Percentiles rank a stretch among this genome's conserved stretches.
Conservation (phyloP, 2,888 invertebrate species). For the Bembecia ichneumoniformis region DNA sequence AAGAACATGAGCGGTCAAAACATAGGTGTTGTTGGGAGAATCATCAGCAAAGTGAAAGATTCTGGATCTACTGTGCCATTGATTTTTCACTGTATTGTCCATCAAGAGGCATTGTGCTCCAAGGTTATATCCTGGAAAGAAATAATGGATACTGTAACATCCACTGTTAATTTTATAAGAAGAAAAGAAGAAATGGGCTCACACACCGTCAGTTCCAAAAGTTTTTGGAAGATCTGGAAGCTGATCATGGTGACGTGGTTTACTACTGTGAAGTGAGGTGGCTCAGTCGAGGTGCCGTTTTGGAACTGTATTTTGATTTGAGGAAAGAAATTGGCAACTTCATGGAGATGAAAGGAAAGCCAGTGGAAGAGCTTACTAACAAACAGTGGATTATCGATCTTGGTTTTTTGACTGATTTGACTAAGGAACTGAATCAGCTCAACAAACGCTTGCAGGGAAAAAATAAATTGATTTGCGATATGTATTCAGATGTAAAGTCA, state of each 20-base stretch:
- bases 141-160: constrained; percentile 11
- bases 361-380: constrained; percentile 2
- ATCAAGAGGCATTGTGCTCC: constrained; percentile 4
- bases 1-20: constrained; percentile 13
- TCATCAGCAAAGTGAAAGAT: constrained; percentile 3
- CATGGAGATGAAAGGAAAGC: not conserved
- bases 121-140: constrained; percentile 13
- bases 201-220: not conserved
- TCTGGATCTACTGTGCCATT: not conserved
- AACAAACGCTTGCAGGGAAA: constrained; percentile 2
- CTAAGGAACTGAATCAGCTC: constrained; percentile 3
- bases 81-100: constrained; percentile 3
- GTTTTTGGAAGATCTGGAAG: not conserved
- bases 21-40: constrained; percentile 6
- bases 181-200: not conserved
- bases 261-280: constrained; percentile 11
- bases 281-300: not conserved
- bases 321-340: constrained; percentile 5
- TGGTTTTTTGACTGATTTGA: constrained; percentile 5
- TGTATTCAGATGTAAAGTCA: constrained; percentile 4
- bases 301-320: not conserved
- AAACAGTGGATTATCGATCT: constrained; percentile 1
- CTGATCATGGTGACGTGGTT: constrained; percentile 5
- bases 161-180: not conserved
- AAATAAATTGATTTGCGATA: constrained; percentile 8